phyloP scores from a whole-genome alignment of 2,113 vertebrate genomes.

The Eulacestoma nigropectus region DNA sequence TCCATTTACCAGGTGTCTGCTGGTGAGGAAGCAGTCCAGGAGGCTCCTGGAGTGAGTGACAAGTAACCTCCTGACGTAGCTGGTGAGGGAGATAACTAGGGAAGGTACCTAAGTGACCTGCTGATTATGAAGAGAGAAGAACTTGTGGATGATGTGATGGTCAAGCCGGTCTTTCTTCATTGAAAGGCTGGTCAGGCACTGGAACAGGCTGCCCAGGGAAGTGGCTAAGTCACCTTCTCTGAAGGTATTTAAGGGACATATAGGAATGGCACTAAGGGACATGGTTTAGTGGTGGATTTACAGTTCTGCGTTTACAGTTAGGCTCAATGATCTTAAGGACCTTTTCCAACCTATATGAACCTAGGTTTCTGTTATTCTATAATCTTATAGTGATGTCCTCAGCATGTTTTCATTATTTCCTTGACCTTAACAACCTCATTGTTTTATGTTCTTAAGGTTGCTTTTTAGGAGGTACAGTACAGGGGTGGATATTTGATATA shows the following conservation, averaged over 20 bases:
- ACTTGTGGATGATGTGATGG: neutral
- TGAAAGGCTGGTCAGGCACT: neutral
- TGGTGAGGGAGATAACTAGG: neutral
- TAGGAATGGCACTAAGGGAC: neutral
- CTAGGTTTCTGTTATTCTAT: neutral
- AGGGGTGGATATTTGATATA: neutral
- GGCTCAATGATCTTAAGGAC: neutral
- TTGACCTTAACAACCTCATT: neutral
- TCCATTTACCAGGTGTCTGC: neutral
- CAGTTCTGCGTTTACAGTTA: neutral
- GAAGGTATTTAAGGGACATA: neutral
- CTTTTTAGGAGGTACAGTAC: neutral
- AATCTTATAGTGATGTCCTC: neutral
- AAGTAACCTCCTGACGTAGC: neutral
- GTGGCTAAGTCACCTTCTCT: neutral
- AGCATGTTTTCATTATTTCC: neutral
- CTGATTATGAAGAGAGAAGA: neutral
- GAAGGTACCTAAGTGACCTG: neutral
- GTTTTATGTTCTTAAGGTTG: neutral
- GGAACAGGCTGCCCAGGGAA: neutral
- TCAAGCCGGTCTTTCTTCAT: neutral
- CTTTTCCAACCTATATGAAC: neutral
- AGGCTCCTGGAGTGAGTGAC: neutral
- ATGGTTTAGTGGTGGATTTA: neutral
- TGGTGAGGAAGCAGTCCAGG: neutral